Base-by-base conservation (phyloP, 2,888 invertebrate genomes). In the Scaptomyza flava region DNA sequence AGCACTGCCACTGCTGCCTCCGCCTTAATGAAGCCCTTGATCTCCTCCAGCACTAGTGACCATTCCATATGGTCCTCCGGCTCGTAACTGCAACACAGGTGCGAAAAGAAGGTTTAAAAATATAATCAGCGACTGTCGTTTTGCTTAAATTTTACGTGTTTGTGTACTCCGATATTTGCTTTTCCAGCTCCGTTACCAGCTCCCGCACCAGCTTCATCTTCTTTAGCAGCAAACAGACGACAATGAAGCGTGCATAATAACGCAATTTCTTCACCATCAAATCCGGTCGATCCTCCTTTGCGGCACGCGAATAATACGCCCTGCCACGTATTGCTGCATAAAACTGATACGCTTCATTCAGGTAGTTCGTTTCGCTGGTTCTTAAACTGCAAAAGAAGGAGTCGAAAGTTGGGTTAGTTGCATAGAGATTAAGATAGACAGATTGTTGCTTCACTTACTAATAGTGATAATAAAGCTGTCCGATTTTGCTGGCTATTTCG, bases 1-100 rank as follows among this genome's bases (percentile, higher is more conserved):
- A 98, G 93, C 14, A 99, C 97, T 61, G 96, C 95, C 17, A 98
- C 96, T 42, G 97, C 94, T 61, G 96, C 96, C 92, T 98, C 98
- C 23, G 98, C 97, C 92, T 96, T 96, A 65, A 98, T 96, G 93
- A 99, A 99, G 59, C 97, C 96, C 92, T 97, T 97, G 70, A 98
- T 98, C 93, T 99, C 98, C 84, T 97, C 97, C 71, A 98, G 94
- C 2, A 99, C 98, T 71, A 98, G 93, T 51, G 96, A 96, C 99
- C 99, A 99, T 92, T 99, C 98, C 84, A 97, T 94, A 91, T 98
- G 97, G 92, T 99, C 98, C 84, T 98, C 98, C n/a, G 98, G 98
- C 91, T 98, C 97, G 92, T 98, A 99, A 17, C 92, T 92, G 75
- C 20, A 81, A 42, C 11, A 20, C 38, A 38, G 11, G n/a, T 20